Evolutionary conservation across 2,113 vertebrate species (phyloP).

Genomic region (Ondatra zibethicus): DNA sequence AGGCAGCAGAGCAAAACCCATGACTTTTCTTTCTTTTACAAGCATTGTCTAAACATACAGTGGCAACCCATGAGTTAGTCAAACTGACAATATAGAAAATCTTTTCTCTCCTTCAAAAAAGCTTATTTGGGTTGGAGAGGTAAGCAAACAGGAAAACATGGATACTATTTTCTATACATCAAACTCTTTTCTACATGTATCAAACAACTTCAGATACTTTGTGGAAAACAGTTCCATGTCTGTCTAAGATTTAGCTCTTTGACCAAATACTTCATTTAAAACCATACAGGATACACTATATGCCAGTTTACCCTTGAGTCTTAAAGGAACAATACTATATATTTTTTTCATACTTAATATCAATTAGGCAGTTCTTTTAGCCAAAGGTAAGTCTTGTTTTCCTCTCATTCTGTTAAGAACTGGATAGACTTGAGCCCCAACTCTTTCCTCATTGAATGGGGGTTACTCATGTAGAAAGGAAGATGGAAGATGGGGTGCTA

Average conservation of each 20-base stretch:
- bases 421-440: background rate
- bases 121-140: background rate
- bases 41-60: slow-evolving; percentile 71
- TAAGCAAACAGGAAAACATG: slow-evolving; percentile 54
- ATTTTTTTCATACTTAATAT: slow-evolving; percentile 15
- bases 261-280: slow-evolving; percentile 59
- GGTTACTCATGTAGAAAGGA: background rate
- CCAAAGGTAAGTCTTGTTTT: slow-evolving; percentile 71
- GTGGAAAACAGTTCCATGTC: slow-evolving; percentile 3
- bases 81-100: slow-evolving; percentile 78
- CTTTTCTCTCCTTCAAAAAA: slow-evolving; percentile 73
- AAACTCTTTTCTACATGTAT: slow-evolving; percentile 73
- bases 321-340: slow-evolving; percentile 67
- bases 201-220: slow-evolving; percentile 17
- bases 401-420: background rate
- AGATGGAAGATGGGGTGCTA: background rate
- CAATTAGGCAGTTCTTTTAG: background rate
- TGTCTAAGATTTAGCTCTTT: slow-evolving; percentile 55
- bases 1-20: slow-evolving; percentile 65
- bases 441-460: background rate
- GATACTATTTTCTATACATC: slow-evolving; percentile 70
- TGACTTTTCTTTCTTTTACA: slow-evolving; percentile 54
- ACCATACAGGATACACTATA: slow-evolving; percentile 4
- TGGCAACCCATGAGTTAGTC: slow-evolving; percentile 65
- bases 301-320: background rate